Evolutionary conservation across 2,888 invertebrate species (phyloP), one percentile per base, ranked within the genome.

Genomic region (Ceramica pisi): DNA sequence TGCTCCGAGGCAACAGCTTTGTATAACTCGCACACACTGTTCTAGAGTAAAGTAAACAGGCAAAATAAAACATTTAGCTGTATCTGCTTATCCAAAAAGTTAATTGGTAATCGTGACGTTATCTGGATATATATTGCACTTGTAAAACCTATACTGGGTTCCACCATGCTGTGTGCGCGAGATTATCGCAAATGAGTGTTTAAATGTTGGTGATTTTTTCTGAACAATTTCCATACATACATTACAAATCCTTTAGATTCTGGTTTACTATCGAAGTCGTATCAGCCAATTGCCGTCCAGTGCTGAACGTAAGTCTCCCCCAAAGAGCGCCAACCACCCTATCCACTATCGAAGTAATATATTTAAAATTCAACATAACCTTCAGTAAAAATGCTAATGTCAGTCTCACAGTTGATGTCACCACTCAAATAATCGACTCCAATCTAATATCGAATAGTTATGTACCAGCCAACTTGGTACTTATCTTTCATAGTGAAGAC

Each of bases 371-470:
- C 16, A n/a, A 21, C n/a, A n/a, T 59, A 16, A 21, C 2, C 26
- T 55, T 26, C 63, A n/a, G 26, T 73, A 38, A 50, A 46, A 56
- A 67, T 61, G 0, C 14, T 26, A 46, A 4, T 23, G 31, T 23
- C 21, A 26, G 10, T 55, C 21, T 57, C 56, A n/a, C 19, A 55
- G 19, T 44, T 50, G 26, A 19, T 46, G 8, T n/a, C 21, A 46
- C 56, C 65, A 75, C 9, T 81, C 48, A 59, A 82, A 67, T 78
- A 75, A 67, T 67, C 65, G 59, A 67, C 75, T 78, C 69, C 69
- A 60, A 46, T 51, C 2, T 7, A 44, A 23, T 60, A 19, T 16
- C 59, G 26, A 67, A 31, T 48, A 21, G 14, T 16, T 8, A 60
- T 48, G 46, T 71, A 78, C 50, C 46, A 62, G 26, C n/a, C 21